These are phyloP conservation scores for Megaustenia siamemsis DNA, from an alignment of 2,888 invertebrate genomes.

Conservation along the genomic window DNA sequence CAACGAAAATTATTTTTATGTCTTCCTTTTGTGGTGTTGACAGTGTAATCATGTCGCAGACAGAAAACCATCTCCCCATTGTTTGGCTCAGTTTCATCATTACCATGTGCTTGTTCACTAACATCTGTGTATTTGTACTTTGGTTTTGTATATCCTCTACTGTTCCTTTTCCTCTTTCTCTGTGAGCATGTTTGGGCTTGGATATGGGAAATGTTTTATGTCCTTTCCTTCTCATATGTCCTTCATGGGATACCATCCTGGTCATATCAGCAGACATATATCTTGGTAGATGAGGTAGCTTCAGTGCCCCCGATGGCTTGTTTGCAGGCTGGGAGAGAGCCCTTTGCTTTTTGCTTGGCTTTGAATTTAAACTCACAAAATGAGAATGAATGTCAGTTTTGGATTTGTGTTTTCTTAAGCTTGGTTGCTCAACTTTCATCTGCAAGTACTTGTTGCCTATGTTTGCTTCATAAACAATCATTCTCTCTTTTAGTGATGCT, in stretches of 20 bases:
- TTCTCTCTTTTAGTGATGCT: conserved; percentile 21
- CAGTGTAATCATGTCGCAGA: conserved; percentile 41
- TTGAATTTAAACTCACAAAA: neutral
- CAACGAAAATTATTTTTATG: neutral
- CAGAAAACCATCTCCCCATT: conserved; percentile 37
- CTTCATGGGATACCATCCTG: neutral
- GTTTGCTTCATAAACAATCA: conserved; percentile 44
- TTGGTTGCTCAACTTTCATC: conserved; percentile 36
- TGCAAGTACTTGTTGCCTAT: conserved; percentile 45
- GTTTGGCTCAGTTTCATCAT: neutral
- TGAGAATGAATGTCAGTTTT: neutral
- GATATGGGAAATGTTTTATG: neutral
- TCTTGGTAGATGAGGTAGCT: conserved; percentile 9
- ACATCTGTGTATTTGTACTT: conserved; percentile 12
- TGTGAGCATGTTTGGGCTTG: neutral
- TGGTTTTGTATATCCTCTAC: neutral
- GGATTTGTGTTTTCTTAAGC: neutral
- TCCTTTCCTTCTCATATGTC: neutral
- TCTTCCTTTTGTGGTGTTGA: neutral
- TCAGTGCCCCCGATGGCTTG: neutral
- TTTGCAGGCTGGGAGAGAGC: conserved; percentile 1
- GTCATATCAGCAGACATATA: conserved; percentile 44
- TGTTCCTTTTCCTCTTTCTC: neutral
- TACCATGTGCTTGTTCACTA: neutral
- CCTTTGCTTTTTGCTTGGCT: neutral